Conservation (phyloP, 2,888 invertebrate species). For the Hemithea aestivaria region DNA sequence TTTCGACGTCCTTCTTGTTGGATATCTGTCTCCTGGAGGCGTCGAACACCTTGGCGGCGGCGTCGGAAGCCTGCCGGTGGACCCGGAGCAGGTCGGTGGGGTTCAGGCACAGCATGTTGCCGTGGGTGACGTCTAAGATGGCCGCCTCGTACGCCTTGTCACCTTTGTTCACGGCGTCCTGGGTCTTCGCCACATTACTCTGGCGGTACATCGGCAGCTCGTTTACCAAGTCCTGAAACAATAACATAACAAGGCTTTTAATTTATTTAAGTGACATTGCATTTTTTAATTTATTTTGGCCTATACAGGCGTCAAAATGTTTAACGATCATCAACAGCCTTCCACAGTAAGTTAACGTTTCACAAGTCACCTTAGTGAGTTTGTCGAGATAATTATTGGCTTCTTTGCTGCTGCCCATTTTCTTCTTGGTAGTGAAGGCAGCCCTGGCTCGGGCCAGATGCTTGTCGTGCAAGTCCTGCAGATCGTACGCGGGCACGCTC, state of each 20-base stretch:
- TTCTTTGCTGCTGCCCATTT: no score
- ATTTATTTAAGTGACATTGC: no score
- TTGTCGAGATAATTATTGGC: no score
- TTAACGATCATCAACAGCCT: no score
- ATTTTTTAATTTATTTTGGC: no score
- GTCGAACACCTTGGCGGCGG: constrained; percentile 8
- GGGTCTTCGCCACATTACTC: neutral
- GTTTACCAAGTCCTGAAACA: neutral
- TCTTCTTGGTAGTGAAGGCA: no score
- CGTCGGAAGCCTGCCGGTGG: constrained; percentile 4
- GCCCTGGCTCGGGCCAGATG: neutral
- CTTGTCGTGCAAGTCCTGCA: constrained; percentile 3
- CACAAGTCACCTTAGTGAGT: no score
- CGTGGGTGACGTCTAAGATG: neutral
- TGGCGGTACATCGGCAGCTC: neutral
- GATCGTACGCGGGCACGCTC: neutral
- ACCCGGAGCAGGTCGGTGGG: constrained; percentile 2
- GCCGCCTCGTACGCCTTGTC: constrained; percentile 4
- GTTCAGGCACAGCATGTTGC: constrained; percentile 11
- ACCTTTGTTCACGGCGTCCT: neutral
- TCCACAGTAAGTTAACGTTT: no score
- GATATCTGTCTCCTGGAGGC: constrained; percentile 3
- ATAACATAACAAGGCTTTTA: no score
- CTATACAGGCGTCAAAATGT: no score
- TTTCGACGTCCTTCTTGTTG: constrained; percentile 1